Evolutionary conservation across 2,797 vertebrate species (phyloP).

Genomic region (Cryptoprocta ferox): DNA sequence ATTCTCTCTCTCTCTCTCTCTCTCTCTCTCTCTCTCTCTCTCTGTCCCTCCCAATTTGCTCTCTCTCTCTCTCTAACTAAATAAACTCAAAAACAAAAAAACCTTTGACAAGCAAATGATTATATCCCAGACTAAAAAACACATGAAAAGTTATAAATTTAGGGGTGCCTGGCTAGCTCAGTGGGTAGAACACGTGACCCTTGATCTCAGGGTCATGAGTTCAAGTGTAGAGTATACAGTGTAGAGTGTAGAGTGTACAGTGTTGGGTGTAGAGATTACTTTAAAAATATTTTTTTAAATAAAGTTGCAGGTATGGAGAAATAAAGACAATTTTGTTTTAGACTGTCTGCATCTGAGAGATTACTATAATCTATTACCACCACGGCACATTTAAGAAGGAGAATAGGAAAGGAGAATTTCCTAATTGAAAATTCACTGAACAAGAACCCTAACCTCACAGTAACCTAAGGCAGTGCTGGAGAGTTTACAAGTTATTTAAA

Average conservation of each 20-base stretch:
- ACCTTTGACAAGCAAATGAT: conserved; percentile 15
- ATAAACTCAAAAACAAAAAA: neutral
- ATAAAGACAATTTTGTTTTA: neutral
- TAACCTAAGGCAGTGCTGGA: neutral
- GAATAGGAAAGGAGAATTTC: neutral
- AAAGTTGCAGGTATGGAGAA: neutral
- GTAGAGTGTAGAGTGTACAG: too few relatives aligned
- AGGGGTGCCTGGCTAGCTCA: neutral
- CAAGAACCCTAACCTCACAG: neutral
- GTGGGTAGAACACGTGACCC: neutral
- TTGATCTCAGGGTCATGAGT: neutral
- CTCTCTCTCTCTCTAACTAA: too few relatives aligned
- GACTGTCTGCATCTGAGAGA: neutral
- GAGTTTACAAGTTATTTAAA: conserved; percentile 9
- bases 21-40: too few relatives aligned
- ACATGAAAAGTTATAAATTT: neutral
- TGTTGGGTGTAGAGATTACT: neutral
- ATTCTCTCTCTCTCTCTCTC: too few relatives aligned
- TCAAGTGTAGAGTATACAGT: neutral
- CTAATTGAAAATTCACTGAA: too few relatives aligned
- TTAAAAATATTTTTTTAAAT: neutral
- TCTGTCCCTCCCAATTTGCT: too few relatives aligned
- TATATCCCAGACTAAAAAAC: neutral
- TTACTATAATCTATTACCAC: neutral
- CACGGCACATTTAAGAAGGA: neutral